Evolutionary conservation across 2,113 vertebrate genomes (phyloP).

Genomic region (Heliornis fulica): DNA sequence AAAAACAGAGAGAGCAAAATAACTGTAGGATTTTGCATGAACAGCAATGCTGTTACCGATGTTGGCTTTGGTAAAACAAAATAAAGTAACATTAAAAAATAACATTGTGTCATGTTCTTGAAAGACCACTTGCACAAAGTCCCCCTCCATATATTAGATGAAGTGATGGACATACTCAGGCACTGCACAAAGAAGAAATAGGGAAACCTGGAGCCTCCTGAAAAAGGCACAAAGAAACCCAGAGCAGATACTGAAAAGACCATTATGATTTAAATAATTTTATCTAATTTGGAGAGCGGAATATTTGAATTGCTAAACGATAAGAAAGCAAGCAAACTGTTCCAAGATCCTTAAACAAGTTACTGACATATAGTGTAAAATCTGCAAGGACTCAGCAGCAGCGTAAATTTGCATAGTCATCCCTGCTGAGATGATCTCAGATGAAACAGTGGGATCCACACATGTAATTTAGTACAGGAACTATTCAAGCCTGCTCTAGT

Average conservation of each 20-base stretch:
- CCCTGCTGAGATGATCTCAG: slow-evolving; percentile 57
- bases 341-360: background rate
- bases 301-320: background rate
- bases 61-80: background rate
- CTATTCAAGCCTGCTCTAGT: slow-evolving; percentile 6
- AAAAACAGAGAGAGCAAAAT: background rate
- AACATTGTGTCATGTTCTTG: background rate
- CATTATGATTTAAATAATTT: background rate
- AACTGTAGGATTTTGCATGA: background rate
- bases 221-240: background rate
- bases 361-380: slow-evolving; percentile 31
- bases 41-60: background rate
- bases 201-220: background rate
- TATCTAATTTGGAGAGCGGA: background rate
- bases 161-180: background rate
- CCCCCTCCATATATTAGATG: background rate
- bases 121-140: background rate
- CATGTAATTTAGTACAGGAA: slow-evolving; percentile 27
- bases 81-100: background rate
- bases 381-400: slow-evolving; percentile 22
- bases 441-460: slow-evolving; percentile 53
- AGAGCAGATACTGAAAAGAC: background rate
- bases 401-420: slow-evolving; percentile 52
- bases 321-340: slow-evolving; percentile 17
- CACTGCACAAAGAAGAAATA: background rate